These are phyloP conservation scores for Tetrapedia diversipes DNA, from an alignment of 2,888 invertebrate genomes.

Conservation along the genomic window DNA sequence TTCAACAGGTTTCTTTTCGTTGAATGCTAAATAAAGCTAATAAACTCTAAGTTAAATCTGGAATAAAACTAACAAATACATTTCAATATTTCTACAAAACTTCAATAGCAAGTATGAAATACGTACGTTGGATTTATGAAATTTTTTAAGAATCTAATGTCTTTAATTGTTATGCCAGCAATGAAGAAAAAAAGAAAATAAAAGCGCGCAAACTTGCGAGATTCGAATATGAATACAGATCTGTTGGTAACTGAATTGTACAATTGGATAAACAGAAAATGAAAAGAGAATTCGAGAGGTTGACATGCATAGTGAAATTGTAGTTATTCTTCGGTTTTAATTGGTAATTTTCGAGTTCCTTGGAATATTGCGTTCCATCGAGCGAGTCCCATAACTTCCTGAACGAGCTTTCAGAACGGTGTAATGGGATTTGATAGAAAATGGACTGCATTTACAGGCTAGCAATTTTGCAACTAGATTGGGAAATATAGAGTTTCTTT, in stretches of 20 bases:
- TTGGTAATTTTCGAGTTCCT: not conserved
- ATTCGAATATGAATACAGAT: not conserved
- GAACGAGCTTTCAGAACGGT: slow-evolving; percentile 1
- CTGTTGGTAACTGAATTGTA: not conserved
- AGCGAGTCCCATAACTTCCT: not conserved
- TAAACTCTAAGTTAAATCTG: too few species aligned
- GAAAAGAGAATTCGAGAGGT: not conserved
- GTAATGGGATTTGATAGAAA: slow-evolving; percentile 13
- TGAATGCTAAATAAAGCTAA: too few species aligned
- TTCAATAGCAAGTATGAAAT: too few species aligned
- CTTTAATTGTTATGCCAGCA: too few species aligned
- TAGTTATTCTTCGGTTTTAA: not conserved
- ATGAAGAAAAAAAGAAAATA: too few species aligned
- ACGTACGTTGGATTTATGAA: too few species aligned
- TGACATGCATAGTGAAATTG: not conserved
- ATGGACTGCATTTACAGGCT: not conserved
- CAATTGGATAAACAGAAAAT: not conserved
- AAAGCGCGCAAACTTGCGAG: too few species aligned
- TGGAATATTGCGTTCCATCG: not conserved
- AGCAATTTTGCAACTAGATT: slow-evolving; percentile 6
- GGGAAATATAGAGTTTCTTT: not conserved
- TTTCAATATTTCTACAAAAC: too few species aligned
- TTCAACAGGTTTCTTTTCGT: too few species aligned
- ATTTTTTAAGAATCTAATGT: too few species aligned
- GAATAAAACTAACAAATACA: too few species aligned